Conservation (phyloP, 2,888 invertebrate genomes). For the Hylaea fasciaria region DNA sequence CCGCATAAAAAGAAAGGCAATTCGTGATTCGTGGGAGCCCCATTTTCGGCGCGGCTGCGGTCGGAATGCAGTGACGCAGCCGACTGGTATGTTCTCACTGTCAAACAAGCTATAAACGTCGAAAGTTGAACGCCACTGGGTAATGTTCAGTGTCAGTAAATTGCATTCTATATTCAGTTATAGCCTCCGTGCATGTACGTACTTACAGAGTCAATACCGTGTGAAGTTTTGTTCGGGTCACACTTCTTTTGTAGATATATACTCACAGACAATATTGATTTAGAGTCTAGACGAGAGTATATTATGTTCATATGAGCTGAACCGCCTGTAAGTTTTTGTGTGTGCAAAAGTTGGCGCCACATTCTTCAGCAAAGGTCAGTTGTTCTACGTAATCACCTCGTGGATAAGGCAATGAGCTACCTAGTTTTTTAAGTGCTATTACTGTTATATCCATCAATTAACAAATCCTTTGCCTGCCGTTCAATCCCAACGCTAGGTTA, state of each 20-base stretch:
- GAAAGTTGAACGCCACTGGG: slow-evolving; percentile 29
- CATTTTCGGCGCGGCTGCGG: slow-evolving; percentile 18
- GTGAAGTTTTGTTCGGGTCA: slow-evolving; percentile 6
- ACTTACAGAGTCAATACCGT: slow-evolving; percentile 21
- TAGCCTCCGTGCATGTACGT: slow-evolving; percentile 22
- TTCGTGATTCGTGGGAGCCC: slow-evolving; percentile 32
- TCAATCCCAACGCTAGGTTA: too few species aligned
- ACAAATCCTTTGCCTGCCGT: too few species aligned
- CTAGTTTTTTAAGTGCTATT: too few species aligned
- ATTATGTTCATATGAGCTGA: background rate
- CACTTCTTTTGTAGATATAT: background rate
- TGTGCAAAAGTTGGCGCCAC: too few species aligned
- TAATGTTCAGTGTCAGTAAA: slow-evolving; percentile 20
- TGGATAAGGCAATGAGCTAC: too few species aligned
- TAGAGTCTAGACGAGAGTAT: background rate
- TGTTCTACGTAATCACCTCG: too few species aligned
- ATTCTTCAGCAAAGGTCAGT: too few species aligned
- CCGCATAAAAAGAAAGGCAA: slow-evolving; percentile 33
- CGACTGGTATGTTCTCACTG: slow-evolving; percentile 38
- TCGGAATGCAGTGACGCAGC: slow-evolving; percentile 38
- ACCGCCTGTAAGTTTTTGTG: too few species aligned
- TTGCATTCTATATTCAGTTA: slow-evolving; percentile 26
- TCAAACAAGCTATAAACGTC: slow-evolving; percentile 21
- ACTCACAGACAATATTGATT: background rate
- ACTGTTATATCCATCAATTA: too few species aligned